Base-by-base conservation (phyloP, 2,113 vertebrate genomes). In the Entosphenus tridentatus region DNA sequence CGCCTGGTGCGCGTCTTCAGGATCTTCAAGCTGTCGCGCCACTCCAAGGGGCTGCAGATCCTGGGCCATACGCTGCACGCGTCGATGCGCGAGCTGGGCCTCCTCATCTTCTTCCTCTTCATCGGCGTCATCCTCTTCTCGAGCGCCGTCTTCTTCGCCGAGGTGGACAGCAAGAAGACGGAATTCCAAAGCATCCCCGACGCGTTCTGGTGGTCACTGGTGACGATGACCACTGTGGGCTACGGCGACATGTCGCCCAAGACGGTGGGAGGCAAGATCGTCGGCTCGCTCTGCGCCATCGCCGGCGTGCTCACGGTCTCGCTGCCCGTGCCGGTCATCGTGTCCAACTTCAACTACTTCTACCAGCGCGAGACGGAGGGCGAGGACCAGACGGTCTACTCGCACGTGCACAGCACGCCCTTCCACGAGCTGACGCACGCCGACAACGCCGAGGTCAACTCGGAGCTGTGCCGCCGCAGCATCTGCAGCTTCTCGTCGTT, bases 31-130 rank as follows among this genome's bases (percentile, higher is more conserved):
- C 79, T 95, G 0, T 95, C 89, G 1, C 82, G 89, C 2, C 88
- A 92, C 77, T 95, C 89, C 1, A 88, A 86, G 70, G 89, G 88
- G 1, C 77, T 95, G 8, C 89, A 91, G 79, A 91, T 95, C 73
- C 71, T 92, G 72, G 89, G 89, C 11, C 89, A 89, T 78, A 92
- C 89, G 0, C 79, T 95, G n/a, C 83, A 85, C 70, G 88, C 89
- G 70, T 89, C 87, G 76, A 83, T 95, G 77, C 75, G 89, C 1
- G 89, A 95, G 73, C 79, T 95, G 3, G 89, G 87, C 1, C 76
- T 95, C 69, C 87, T 95, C 73, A 89, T 95, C 76, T 95, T 95
- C 81, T 95, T 95, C 76, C 85, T 95, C 73, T 89, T 95, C 80
- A 89, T 95, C 1, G 87, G 88, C 1, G 89, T 95, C 74, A 85